Percentiles rank a stretch among this genome's conserved stretches.
phyloP scores from a whole-genome alignment of 2,888 invertebrate species.

The Cheilosia urbana region DNA sequence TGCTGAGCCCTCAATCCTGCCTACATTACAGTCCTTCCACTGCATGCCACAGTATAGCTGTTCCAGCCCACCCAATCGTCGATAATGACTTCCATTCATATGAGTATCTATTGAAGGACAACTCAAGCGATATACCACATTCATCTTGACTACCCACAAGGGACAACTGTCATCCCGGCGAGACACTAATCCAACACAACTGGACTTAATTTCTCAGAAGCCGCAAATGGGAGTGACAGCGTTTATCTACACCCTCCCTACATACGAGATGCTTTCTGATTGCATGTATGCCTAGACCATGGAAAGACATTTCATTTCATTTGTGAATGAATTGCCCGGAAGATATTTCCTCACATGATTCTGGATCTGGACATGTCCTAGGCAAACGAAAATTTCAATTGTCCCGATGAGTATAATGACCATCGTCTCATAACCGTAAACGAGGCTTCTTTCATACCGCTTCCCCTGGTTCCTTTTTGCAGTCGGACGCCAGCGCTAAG shows the following conservation, averaged over 20 bases:
- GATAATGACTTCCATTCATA: conserved; percentile 51
- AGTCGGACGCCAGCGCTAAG: conserved; percentile 3
- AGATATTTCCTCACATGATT: conserved; percentile 21
- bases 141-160: conserved; percentile 16
- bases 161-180: conserved; percentile 40
- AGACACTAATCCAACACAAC: conserved; percentile 64
- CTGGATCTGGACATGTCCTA: conserved; percentile 13
- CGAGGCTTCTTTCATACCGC: conserved; percentile 35
- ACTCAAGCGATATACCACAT: conserved; percentile 17
- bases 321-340: conserved; percentile 59
- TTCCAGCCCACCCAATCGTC: conserved; percentile 44
- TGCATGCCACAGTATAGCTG: too few relatives aligned
- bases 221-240: conserved; percentile 34
- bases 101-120: conserved; percentile 11
- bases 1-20: too few relatives aligned
- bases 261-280: conserved; percentile 50
- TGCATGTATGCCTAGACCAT: conserved; percentile 21
- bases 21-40: too few relatives aligned
- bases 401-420: conserved; percentile 66
- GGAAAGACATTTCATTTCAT: conserved; percentile 43
- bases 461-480: conserved; percentile 19
- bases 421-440: conserved; percentile 64
- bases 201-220: conserved; percentile 65
- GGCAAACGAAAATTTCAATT: conserved; percentile 65
- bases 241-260: conserved; percentile 6